phyloP scores from a whole-genome alignment of 1,140 invertebrate species.

The Ruditapes philippinarum region DNA sequence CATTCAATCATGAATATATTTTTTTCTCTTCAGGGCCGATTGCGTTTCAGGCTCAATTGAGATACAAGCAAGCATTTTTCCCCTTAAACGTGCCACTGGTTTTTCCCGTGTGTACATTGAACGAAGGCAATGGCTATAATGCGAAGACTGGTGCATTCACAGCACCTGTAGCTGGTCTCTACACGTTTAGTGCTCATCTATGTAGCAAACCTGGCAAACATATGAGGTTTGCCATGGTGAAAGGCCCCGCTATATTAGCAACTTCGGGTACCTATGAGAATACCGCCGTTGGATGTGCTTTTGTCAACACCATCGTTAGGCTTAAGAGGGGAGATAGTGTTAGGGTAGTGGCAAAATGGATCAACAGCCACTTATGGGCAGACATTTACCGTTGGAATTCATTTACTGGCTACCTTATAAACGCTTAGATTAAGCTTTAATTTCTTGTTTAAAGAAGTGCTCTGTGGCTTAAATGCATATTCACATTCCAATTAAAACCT shows the following conservation, averaged over 20 bases:
- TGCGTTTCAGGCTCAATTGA: too few species aligned
- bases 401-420: too few species aligned
- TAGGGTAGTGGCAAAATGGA: background rate
- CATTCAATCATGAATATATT: too few species aligned
- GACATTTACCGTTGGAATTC: background rate
- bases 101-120: background rate
- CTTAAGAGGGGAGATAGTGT: background rate
- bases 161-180: background rate
- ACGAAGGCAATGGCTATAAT: background rate
- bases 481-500: too few species aligned
- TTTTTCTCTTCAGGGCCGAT: too few species aligned
- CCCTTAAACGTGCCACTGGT: too few species aligned
- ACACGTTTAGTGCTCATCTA: background rate
- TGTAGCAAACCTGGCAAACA: background rate
- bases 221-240: background rate
- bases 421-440: too few species aligned
- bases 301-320: background rate
- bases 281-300: background rate
- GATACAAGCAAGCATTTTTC: too few species aligned
- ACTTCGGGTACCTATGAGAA: background rate
- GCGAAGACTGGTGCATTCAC: background rate
- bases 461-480: too few species aligned
- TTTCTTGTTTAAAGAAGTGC: too few species aligned
- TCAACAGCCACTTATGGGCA: background rate
- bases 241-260: background rate